Base-by-base conservation (phyloP, 2,113 vertebrate species). In the Eclectus roratus region DNA sequence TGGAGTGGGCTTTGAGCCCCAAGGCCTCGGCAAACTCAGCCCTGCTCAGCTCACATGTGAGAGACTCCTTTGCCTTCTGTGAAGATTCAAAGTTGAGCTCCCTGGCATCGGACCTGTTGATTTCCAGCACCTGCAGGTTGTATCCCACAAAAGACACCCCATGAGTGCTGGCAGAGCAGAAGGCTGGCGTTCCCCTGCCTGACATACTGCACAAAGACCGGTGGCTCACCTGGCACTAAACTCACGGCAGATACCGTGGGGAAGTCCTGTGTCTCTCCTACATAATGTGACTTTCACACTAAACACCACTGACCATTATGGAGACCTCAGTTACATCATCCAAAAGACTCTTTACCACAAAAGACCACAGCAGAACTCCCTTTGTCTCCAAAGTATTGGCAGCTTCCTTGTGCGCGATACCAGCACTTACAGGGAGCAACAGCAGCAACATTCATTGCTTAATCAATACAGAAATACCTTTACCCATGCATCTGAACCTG, bases 21-120 rank as follows among this genome's bases (percentile, higher is more conserved):
- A 99, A 95, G 2, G 98, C 98, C 28, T 99, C 98, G 0, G 99
- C 99, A 94, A 99, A 99, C 96, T 99, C 99, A 2, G 97, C 96
- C 29, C 98, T 98, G 31, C 98, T 98, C 91, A 99, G 98, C 95
- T 99, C 99, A 39, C 99, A 99, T 1, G 97, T 98, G 25, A 99
- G 98, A 31, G 98, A 98, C 85, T 99, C 98, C 91, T 90, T 98
- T 52, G 98, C 98, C 85, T 98, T 98, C 88, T 98, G 97, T 17
- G 96, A 97, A 10, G 98, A 98, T 55, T 98, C 85, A 16, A 91
- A 73, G 31, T 95, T 98, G 94, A 99, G 96, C 65, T 98, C 97
- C 17, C 99, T 98, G 0, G 98, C 98, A 4, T 99, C 97, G 0
- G 95, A 92, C 94, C 95, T 98, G 88, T 99, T 47, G 10, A 99